Evolutionary conservation across 2,888 invertebrate species (phyloP).

Genomic region (Agrypnus murinus): DNA sequence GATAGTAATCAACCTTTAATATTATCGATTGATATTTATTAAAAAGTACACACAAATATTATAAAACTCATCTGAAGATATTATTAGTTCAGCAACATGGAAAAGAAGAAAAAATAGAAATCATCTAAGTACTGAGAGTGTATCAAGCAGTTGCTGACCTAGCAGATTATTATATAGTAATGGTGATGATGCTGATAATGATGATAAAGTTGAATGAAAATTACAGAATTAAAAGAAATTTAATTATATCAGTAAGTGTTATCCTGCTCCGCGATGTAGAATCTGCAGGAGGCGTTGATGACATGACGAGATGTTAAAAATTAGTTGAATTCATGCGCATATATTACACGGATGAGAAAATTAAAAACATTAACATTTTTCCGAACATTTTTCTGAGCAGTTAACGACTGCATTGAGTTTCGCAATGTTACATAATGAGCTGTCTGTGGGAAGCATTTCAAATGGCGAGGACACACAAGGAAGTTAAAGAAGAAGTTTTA

Average conservation of each 20-base stretch:
- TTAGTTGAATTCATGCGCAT: conserved; percentile 26
- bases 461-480: conserved; percentile 36
- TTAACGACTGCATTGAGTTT: conserved; percentile 39
- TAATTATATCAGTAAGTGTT: conserved; percentile 10
- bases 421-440: conserved; percentile 41
- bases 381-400: conserved; percentile 38
- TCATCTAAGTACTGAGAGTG: too few species aligned
- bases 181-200: conserved; percentile 17
- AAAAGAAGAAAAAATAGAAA: too few species aligned
- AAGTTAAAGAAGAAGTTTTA: conserved; percentile 43
- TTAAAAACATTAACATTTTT: conserved; percentile 48
- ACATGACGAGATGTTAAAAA: conserved; percentile 21
- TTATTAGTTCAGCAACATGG: too few species aligned
- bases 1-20: too few species aligned
- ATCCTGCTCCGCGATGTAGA: conserved; percentile 23
- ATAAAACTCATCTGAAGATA: too few species aligned
- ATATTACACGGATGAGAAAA: conserved; percentile 47
- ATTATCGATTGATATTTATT: too few species aligned
- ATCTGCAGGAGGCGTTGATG: conserved; percentile 34
- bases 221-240: conserved; percentile 9
- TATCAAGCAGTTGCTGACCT: too few species aligned
- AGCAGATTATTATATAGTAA: too few species aligned
- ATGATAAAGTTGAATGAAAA: conserved; percentile 13
- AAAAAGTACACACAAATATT: too few species aligned
- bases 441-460: conserved; percentile 42